A percentile compares a stretch with the other conserved stretches of the same genome.
phyloP scores from a whole-genome alignment of 1,140 invertebrate species.

The Heliconius hewitsoni region DNA sequence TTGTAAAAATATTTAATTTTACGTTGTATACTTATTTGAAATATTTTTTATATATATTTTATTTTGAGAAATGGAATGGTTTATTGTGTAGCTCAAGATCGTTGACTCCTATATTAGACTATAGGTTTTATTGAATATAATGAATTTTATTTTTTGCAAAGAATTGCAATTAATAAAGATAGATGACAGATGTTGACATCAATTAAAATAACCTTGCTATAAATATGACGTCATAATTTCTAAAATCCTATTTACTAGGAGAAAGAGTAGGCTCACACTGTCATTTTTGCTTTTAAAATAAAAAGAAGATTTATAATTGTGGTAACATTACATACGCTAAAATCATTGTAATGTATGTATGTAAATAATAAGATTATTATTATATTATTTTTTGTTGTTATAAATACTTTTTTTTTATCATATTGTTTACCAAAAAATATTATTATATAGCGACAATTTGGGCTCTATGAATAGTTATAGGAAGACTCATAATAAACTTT shows the following conservation, averaged over 20 bases:
- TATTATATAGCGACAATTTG: constrained; percentile 43
- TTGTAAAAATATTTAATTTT: constrained; percentile 25
- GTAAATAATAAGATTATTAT: neutral
- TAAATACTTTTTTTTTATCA: constrained; percentile 27
- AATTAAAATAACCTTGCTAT: no score
- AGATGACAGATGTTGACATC: no score
- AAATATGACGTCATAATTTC: neutral
- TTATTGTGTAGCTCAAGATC: neutral
- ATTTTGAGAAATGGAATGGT: neutral
- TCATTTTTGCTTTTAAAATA: neutral
- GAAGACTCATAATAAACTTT: constrained; percentile 48
- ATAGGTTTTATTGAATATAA: neutral
- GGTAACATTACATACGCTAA: neutral
- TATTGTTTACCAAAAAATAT: constrained; percentile 64
- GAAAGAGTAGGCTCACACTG: no score
- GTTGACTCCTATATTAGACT: neutral
- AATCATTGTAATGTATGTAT: neutral
- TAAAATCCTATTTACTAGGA: neutral
- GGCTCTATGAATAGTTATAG: constrained; percentile 53
- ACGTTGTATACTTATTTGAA: constrained; percentile 17
- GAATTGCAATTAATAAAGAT: neutral
- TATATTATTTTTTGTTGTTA: neutral
- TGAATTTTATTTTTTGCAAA: neutral
- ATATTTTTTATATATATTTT: constrained; percentile 26
- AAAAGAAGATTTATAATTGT: neutral